Base-by-base conservation (phyloP, 2,797 vertebrate genomes). In the Coregonus suidteri region DNA sequence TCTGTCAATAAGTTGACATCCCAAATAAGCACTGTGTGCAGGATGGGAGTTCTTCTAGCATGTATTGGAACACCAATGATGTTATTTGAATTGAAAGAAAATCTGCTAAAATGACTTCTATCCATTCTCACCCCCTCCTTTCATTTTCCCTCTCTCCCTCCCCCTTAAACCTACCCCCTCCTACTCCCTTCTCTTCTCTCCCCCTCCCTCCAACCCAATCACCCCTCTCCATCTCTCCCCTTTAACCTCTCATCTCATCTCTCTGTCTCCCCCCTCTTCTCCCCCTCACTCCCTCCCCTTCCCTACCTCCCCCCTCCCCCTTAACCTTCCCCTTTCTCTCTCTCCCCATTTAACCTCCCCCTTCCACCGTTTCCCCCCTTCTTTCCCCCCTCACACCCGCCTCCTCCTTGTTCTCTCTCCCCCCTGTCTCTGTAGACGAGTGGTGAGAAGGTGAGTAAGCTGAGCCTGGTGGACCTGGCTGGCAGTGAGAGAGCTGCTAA, bases 401-500 rank as follows among this genome's bases (percentile, higher is more conserved):
- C 0, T 54, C 20, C 75, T 25, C 71, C 31, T 35, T n/a, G 35
- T 47, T 64, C 31, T 25, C 64, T 51, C 64, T 47, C 7, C 30
- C 14, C 5, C 16, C 47, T 6, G 4, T 18, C 25, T 31, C 9
- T 66, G 9, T 86, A 98, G 97, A 97, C 97, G 0, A 91, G 88
- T 6, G 94, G 94, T 1, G 97, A 99, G 91, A 99, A 98, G 84
- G 98, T 99, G 90, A 98, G 97, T 88, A 99, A 98, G 84, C 91
- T 99, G 86, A 98, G 97, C 86, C 88, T 99, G 90, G 97, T 99
- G 64, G 98, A 99, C 80, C 92, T 99, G 78, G 98, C 98, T 0
- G 98, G 98, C 11, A 99, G 98, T 2, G 97, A 99, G 83, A 93
- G 98, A 47, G 98, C 97, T 0, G 96, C 96, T 0, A 99, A 99